Evolutionary conservation across 1,140 invertebrate genomes (phyloP).

Genomic region (Arion vulgaris): DNA sequence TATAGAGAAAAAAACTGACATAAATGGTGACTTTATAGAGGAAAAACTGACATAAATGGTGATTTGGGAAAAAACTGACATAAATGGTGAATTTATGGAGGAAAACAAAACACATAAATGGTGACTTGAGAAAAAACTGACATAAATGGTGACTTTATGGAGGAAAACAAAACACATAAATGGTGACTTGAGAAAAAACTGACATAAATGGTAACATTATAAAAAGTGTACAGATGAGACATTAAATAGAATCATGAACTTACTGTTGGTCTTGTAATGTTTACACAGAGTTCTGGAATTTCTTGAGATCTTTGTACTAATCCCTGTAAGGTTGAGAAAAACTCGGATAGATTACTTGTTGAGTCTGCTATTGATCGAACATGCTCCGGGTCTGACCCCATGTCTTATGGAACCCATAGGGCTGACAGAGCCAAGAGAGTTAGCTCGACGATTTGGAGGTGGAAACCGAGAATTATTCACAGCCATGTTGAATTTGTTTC

Average conservation of each 20-base stretch:
- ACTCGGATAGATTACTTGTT: slow-evolving; percentile 53
- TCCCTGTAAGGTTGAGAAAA: slow-evolving; percentile 52
- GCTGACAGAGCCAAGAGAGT: slow-evolving; percentile 11
- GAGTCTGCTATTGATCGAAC: slow-evolving; percentile 50
- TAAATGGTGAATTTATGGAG: too few relatives aligned
- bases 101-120: too few relatives aligned
- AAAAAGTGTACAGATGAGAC: too few relatives aligned
- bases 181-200: too few relatives aligned
- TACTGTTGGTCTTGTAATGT: slow-evolving; percentile 42
- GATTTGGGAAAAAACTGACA: too few relatives aligned
- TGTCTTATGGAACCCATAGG: slow-evolving; percentile 23
- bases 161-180: too few relatives aligned
- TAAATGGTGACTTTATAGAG: too few relatives aligned
- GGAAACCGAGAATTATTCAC: slow-evolving; percentile 13
- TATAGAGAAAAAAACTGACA: too few relatives aligned
- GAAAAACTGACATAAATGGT: too few relatives aligned
- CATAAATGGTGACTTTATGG: too few relatives aligned
- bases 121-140: too few relatives aligned
- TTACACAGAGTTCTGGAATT: slow-evolving; percentile 44
- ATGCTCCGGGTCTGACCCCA: slow-evolving; percentile 20
- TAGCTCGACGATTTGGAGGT: slow-evolving; percentile 22
- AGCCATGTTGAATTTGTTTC: slow-evolving; percentile 2
- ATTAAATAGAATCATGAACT: background rate
- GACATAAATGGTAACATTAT: too few relatives aligned
- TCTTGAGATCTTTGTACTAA: slow-evolving; percentile 48